Conservation (phyloP, 1,140 invertebrate genomes). For the Brachionus calyciflorus region DNA sequence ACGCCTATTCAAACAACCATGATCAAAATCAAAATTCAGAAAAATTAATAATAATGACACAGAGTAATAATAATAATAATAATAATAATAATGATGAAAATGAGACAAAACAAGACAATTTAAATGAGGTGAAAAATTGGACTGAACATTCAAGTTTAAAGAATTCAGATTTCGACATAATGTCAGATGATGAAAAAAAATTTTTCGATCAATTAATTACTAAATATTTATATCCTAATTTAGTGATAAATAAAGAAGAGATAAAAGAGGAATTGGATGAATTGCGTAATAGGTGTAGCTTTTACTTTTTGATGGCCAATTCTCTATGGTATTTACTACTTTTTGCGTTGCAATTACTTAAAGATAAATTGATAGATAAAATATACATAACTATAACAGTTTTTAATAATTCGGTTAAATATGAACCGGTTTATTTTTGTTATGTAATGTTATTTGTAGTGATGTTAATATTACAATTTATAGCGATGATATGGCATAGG, state of each 20-base stretch:
- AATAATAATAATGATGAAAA: not conserved
- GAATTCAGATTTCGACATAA: constrained; percentile 48
- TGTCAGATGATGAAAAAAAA: constrained; percentile 76
- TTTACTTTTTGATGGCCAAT: constrained; percentile 96
- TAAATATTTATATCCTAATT: constrained; percentile 89
- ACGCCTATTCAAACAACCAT: constrained; percentile 49
- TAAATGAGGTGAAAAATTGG: constrained; percentile 49
- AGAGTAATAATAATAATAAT: too few relatives aligned
- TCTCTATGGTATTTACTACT: constrained; percentile 92
- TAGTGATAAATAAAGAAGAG: constrained; percentile 77
- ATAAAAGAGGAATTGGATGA: constrained; percentile 81
- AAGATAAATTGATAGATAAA: constrained; percentile 69
- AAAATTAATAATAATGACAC: not conserved
- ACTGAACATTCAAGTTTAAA: constrained; percentile 6
- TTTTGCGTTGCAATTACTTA: constrained; percentile 67
- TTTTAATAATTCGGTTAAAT: constrained; percentile 46
- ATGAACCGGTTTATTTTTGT: constrained; percentile 86
- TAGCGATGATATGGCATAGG: constrained; percentile 63
- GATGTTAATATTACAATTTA: constrained; percentile 61
- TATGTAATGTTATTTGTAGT: constrained; percentile 62
- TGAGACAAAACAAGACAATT: not conserved
- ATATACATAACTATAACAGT: constrained; percentile 51
- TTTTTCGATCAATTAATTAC: constrained; percentile 91
- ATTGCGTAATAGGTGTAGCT: constrained; percentile 84
- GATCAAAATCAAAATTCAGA: too few relatives aligned